Evolutionary conservation across 2,113 vertebrate species (phyloP).

Genomic region (Malurus alboscapulatus): DNA sequence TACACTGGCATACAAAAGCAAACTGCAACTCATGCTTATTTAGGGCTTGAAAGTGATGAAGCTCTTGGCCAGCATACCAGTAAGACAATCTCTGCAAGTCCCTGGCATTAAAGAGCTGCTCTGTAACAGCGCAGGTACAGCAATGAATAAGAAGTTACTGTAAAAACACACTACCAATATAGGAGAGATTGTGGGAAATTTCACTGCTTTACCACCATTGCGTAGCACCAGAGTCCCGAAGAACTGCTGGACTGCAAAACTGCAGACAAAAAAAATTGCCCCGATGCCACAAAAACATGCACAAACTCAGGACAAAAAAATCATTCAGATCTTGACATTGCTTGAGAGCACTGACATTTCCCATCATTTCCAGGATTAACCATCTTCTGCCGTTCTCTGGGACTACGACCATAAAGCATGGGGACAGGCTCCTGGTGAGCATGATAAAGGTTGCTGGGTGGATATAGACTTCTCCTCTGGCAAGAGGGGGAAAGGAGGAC

Average conservation of each 20-base stretch:
- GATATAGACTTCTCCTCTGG: not conserved
- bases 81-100: not conserved
- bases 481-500: not conserved
- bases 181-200: not conserved
- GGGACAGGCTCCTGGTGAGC: rapidly evolving
- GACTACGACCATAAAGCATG: not conserved
- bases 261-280: not conserved
- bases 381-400: not conserved
- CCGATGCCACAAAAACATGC: not conserved
- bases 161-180: not conserved
- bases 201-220: not conserved
- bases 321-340: not conserved
- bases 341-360: not conserved
- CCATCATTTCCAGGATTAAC: not conserved
- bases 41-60: not conserved
- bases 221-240: not conserved
- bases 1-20: not conserved
- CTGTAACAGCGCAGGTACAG: rapidly evolving
- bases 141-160: not conserved
- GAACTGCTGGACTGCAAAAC: not conserved
- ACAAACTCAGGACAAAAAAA: not conserved
- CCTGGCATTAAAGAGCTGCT: not conserved
- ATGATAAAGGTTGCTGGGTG: not conserved
- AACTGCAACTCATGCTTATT: not conserved
- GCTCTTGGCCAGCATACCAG: not conserved